These are phyloP conservation scores for Amblyteles armatorius DNA, from an alignment of 2,888 invertebrate species.

Conservation along the genomic window DNA sequence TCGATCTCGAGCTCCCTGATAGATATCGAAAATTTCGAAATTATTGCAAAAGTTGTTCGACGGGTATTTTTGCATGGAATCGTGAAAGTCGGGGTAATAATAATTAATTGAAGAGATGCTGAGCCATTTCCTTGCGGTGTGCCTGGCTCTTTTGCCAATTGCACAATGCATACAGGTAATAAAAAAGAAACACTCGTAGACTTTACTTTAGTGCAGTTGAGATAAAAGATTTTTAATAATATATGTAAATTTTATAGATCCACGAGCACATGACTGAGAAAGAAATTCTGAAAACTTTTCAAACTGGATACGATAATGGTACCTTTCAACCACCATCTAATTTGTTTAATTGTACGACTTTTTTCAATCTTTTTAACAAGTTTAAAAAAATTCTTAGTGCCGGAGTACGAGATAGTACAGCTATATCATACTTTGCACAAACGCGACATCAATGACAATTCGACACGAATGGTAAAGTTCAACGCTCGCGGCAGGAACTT, in stretches of 20 bases:
- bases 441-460: constrained; percentile 14
- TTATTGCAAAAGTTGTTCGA: neutral
- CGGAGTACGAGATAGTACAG: constrained; percentile 77
- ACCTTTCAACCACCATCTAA: neutral
- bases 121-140: neutral
- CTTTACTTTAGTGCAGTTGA: too few relatives aligned
- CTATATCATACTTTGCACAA: constrained; percentile 69
- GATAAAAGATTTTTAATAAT: too few relatives aligned
- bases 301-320: too few relatives aligned
- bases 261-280: too few relatives aligned
- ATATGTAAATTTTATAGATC: too few relatives aligned
- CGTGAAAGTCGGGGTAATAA: neutral
- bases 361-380: neutral
- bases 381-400: constrained; percentile 71
- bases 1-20: neutral
- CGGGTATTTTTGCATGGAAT: neutral
- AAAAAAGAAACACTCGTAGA: neutral
- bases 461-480: constrained; percentile 68
- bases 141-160: too few relatives aligned
- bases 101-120: constrained; percentile 12
- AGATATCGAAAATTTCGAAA: neutral
- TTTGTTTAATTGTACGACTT: neutral
- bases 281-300: too few relatives aligned
- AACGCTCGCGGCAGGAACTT: constrained; percentile 72
- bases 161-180: constrained; percentile 19